Evolutionary conservation across 2,797 vertebrate genomes (phyloP).

Genomic region (Vipera latastei): DNA sequence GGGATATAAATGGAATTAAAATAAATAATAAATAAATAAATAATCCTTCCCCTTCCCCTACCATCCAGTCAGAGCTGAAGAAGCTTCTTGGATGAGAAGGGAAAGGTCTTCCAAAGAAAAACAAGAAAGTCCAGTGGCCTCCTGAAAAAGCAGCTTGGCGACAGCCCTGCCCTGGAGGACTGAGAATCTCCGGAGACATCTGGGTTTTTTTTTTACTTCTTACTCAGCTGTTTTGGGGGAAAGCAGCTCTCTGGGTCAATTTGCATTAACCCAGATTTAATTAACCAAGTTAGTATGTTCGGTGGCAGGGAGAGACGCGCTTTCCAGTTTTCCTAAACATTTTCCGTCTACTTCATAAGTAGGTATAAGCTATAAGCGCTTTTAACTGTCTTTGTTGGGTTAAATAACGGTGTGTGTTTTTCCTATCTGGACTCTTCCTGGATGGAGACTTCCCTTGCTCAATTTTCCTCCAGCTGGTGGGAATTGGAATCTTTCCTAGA

Average conservation of each 20-base stretch:
- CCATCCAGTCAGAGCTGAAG: too few relatives aligned
- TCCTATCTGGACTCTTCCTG: background rate
- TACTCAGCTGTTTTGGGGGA: background rate
- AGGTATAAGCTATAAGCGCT: background rate
- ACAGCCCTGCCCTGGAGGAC: too few relatives aligned
- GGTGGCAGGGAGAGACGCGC: too few relatives aligned
- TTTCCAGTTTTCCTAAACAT: background rate
- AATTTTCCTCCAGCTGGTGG: background rate
- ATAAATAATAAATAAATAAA: too few relatives aligned
- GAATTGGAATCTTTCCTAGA: background rate
- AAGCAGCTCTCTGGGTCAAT: background rate
- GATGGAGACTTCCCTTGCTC: background rate
- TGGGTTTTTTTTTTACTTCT: background rate
- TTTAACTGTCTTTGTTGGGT: background rate
- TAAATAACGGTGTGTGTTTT: background rate
- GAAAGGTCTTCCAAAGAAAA: too few relatives aligned
- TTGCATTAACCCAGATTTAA: background rate
- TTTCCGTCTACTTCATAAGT: background rate
- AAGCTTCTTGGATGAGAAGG: too few relatives aligned
- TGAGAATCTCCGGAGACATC: too few relatives aligned
- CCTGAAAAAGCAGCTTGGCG: too few relatives aligned
- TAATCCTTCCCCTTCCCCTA: too few relatives aligned
- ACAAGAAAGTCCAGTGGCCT: too few relatives aligned
- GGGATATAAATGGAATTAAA: too few relatives aligned
- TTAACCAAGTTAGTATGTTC: background rate